A percentile compares a stretch with the other conserved stretches of the same genome.
Conservation (phyloP, 2,797 vertebrate genomes). For the Sparidentex hasta region DNA sequence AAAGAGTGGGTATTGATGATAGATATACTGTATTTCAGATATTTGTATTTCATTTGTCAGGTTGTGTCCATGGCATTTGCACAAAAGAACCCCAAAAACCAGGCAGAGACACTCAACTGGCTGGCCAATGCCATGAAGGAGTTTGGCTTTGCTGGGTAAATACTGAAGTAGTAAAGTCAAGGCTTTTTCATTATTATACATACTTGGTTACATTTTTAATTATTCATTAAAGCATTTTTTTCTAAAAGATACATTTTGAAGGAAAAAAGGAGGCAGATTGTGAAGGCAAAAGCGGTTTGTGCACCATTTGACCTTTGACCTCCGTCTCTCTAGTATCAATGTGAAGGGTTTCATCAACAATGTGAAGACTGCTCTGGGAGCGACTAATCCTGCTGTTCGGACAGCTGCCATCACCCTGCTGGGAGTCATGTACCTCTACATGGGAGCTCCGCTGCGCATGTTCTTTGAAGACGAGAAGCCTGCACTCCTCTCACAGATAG, state of each 20-base stretch:
- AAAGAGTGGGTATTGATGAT: neutral
- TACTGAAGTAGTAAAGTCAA: neutral
- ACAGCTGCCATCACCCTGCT: constrained; percentile 94
- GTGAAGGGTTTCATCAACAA: constrained; percentile 98
- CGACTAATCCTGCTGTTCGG: constrained; percentile 96
- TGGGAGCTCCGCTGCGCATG: constrained; percentile 95
- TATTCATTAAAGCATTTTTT: neutral
- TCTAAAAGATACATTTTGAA: neutral
- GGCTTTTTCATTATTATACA: neutral
- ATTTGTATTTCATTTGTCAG: constrained; percentile 73
- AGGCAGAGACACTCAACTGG: constrained; percentile 97
- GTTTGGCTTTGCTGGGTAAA: constrained; percentile 96
- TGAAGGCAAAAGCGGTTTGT: neutral
- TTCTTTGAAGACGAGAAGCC: constrained; percentile 99
- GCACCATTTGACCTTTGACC: constrained; percentile 4
- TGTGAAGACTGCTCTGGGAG: constrained; percentile 96
- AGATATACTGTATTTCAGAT: neutral
- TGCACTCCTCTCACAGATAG: constrained; percentile 95
- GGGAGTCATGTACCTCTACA: constrained; percentile 96
- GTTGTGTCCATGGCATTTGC: constrained; percentile 94
- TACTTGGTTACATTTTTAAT: neutral
- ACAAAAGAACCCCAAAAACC: constrained; percentile 99
- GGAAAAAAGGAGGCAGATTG: neutral
- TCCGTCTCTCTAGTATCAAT: constrained; percentile 87
- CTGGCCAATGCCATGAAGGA: constrained; percentile 97